Conservation (phyloP, 2,797 vertebrate species). For the Argya squamiceps region DNA sequence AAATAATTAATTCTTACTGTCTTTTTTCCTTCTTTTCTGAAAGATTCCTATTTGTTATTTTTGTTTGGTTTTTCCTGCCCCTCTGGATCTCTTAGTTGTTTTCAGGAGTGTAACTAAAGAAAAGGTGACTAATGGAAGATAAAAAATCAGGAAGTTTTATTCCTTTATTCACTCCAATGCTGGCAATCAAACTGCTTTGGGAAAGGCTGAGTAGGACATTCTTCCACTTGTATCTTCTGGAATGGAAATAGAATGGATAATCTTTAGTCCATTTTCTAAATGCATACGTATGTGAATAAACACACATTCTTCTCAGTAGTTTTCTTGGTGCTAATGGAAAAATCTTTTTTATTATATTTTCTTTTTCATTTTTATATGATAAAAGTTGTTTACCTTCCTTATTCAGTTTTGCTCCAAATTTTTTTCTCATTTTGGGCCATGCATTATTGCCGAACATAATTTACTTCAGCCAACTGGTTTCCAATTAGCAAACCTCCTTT, state of each 20-base stretch:
- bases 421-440: background rate
- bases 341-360: no score
- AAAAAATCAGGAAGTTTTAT: background rate
- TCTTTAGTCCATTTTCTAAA: background rate
- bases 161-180: background rate
- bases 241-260: no score
- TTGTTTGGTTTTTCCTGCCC: fast-evolving
- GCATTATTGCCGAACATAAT: background rate
- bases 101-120: background rate
- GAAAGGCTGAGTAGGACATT: background rate
- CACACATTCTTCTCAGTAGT: background rate
- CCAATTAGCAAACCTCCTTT: background rate
- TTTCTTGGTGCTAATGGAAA: background rate
- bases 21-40: background rate
- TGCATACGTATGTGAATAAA: background rate
- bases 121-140: background rate
- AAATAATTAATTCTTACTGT: background rate
- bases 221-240: background rate
- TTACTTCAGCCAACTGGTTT: background rate
- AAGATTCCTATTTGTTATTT: background rate
- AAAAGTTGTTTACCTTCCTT: background rate
- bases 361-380: background rate
- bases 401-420: background rate
- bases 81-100: background rate
- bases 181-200: background rate